Evolutionary conservation across 1,140 invertebrate species (phyloP).

Genomic region (Drosophila ogumai): DNA sequence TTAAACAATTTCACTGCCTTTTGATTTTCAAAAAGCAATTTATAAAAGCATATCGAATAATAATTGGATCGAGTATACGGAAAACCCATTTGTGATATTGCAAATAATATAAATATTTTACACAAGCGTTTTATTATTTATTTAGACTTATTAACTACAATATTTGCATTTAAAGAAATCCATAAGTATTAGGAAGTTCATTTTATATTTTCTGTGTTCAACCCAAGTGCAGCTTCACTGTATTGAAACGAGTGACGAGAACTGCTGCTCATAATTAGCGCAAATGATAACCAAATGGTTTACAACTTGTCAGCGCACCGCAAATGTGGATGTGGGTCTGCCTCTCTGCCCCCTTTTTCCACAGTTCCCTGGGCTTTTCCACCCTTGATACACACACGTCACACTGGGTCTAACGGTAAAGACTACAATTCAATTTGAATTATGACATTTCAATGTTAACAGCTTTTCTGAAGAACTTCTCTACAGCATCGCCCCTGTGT

Average conservation of each 20-base stretch:
- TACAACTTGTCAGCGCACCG: conserved; percentile 58
- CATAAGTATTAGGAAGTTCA: background rate
- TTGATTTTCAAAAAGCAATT: background rate
- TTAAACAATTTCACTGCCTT: background rate
- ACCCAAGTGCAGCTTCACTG: conserved; percentile 5
- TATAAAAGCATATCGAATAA: background rate
- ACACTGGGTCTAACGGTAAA: conserved; percentile 59
- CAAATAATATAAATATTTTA: background rate
- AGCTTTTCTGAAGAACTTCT: conserved; percentile 48
- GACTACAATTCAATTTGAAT: conserved; percentile 80
- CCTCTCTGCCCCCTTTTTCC: conserved; percentile 1
- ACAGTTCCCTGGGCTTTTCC: conserved; percentile 6
- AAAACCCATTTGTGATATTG: background rate
- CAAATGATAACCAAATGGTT: conserved; percentile 66
- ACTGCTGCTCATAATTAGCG: conserved; percentile 61
- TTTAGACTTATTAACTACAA: background rate
- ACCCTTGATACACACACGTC: conserved; percentile 12
- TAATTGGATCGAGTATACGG: no score
- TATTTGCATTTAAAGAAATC: background rate
- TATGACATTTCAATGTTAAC: conserved; percentile 84
- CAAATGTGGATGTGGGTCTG: conserved; percentile 34
- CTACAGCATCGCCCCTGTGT: conserved; percentile 8
- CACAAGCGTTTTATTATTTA: background rate
- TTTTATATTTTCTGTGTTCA: background rate
- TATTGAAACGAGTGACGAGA: conserved; percentile 12